These are phyloP conservation scores for Antheraea yamamai DNA, from an alignment of 2,888 invertebrate species.

Conservation along the genomic window DNA sequence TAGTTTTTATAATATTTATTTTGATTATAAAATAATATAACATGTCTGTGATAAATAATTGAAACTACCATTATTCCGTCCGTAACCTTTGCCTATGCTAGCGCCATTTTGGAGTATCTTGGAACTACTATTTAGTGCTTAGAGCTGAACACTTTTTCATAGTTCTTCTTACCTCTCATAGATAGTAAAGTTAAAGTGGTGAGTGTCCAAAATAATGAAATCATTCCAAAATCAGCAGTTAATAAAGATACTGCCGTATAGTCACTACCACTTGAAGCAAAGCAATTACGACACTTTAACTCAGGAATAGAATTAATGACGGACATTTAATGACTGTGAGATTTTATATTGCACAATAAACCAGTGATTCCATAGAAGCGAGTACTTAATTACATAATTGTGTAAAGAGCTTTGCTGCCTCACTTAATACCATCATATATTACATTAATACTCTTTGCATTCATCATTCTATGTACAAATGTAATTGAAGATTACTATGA, in stretches of 20 bases:
- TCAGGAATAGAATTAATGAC: not conserved
- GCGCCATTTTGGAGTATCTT: too few relatives aligned
- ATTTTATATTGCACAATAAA: conserved; percentile 7
- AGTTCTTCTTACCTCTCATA: too few relatives aligned
- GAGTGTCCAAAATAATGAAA: not conserved
- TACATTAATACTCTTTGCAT: not conserved
- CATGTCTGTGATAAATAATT: too few relatives aligned
- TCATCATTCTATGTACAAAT: conserved; percentile 7
- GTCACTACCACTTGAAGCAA: not conserved
- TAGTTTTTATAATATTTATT: too few relatives aligned
- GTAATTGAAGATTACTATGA: not conserved
- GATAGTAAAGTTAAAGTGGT: too few relatives aligned
- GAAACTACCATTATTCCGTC: too few relatives aligned
- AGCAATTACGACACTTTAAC: conserved; percentile 1
- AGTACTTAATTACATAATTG: conserved; percentile 5
- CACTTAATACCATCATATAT: conserved; percentile 1
- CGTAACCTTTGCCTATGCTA: too few relatives aligned
- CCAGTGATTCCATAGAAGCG: conserved; percentile 1
- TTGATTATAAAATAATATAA: too few relatives aligned
- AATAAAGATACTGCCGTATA: not conserved
- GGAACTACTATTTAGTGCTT: too few relatives aligned
- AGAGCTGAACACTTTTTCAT: too few relatives aligned
- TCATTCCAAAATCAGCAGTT: not conserved
- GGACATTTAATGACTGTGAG: conserved; percentile 3
- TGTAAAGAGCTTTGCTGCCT: not conserved